phyloP scores from a whole-genome alignment of 1,140 invertebrate genomes.

The Batillaria attramentaria region DNA sequence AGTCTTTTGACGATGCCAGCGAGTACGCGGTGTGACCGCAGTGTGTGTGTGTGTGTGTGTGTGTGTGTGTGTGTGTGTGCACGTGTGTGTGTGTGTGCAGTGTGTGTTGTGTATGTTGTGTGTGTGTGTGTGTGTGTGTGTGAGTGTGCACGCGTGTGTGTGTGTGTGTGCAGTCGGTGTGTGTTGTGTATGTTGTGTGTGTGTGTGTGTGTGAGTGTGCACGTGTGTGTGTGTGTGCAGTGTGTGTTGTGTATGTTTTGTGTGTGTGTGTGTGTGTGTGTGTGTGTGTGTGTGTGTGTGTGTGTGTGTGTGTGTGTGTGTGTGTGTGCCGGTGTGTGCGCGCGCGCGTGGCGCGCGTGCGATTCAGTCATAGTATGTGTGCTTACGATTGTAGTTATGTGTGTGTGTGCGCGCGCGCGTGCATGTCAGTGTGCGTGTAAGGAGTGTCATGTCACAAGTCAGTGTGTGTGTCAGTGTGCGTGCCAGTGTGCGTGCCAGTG shows the following conservation, averaged over 20 bases:
- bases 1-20: neutral
- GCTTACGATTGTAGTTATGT: neutral
- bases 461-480: neutral
- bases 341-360: neutral
- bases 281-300: too few relatives aligned
- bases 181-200: too few relatives aligned
- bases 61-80: slow-evolving; percentile 6
- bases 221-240: neutral
- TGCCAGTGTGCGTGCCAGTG: neutral
- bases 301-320: slow-evolving; percentile 11
- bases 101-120: too few relatives aligned
- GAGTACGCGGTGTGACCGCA: neutral
- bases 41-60: neutral
- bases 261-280: neutral
- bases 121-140: slow-evolving; percentile 14
- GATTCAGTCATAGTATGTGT: neutral
- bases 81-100: neutral
- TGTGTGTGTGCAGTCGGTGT: neutral
- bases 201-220: neutral
- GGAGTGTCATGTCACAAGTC: neutral
- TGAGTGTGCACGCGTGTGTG: neutral
- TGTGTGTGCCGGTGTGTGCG: neutral
- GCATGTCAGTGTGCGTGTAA: neutral
- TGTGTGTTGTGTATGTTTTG: neutral
- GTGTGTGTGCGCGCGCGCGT: neutral